These are phyloP conservation scores for Corydoras maculifer DNA, from an alignment of 2,113 vertebrate genomes.

Conservation along the genomic window DNA sequence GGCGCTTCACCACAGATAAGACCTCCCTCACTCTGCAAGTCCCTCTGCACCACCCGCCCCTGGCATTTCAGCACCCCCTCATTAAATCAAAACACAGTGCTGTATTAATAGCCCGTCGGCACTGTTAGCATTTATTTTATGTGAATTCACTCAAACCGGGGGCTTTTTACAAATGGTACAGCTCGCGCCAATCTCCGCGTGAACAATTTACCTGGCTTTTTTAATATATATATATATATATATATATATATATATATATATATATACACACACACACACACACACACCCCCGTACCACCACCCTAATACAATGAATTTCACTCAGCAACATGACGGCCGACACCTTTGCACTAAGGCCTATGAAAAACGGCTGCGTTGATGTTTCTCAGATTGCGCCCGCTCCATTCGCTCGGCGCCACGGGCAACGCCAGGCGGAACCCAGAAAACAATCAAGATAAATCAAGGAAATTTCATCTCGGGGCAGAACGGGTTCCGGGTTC, in stretches of 20 bases:
- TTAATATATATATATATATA: neutral
- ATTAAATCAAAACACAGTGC: conserved; percentile 56
- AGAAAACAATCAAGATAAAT: conserved; percentile 28
- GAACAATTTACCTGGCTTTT: conserved; percentile 56
- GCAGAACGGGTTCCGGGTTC: neutral
- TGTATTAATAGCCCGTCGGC: conserved; percentile 65
- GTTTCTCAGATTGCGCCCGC: conserved; percentile 23
- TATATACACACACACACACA: too few relatives aligned
- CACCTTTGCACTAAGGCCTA: conserved; percentile 35
- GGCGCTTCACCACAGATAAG: conserved; percentile 44
- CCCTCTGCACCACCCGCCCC: conserved; percentile 28
- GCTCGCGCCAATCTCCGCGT: conserved; percentile 45
- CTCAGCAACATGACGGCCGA: conserved; percentile 39
- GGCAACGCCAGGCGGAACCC: conserved; percentile 23
- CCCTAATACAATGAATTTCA: conserved; percentile 55
- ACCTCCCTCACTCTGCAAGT: conserved; percentile 21
- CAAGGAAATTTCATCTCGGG: conserved; percentile 37
- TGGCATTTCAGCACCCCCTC: conserved; percentile 37
- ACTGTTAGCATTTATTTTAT: conserved; percentile 65
- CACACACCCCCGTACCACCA: neutral
- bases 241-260: too few relatives aligned
- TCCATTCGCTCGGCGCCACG: conserved; percentile 45
- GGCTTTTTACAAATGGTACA: conserved; percentile 60
- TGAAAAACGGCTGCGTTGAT: conserved; percentile 51
- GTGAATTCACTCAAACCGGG: conserved; percentile 57